Evolutionary conservation across 2,888 invertebrate species (phyloP).

Genomic region (Chrysolina haemoptera): DNA sequence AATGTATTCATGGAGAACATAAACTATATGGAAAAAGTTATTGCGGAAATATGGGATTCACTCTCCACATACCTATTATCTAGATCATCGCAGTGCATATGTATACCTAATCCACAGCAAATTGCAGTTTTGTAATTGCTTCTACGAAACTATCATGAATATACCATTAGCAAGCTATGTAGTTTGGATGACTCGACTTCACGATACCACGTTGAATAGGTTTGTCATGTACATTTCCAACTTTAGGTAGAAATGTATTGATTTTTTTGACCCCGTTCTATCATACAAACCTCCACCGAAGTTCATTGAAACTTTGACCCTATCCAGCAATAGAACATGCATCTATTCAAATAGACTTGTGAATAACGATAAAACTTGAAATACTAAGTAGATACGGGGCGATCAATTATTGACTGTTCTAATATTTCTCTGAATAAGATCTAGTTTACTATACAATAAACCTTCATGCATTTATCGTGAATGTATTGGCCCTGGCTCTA

Average conservation of each 20-base stretch:
- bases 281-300: not conserved
- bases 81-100: too few species aligned
- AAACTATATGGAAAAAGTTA: too few species aligned
- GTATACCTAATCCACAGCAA: too few species aligned
- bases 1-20: too few species aligned
- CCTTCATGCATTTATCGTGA: not conserved
- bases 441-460: not conserved
- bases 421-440: not conserved
- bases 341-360: slow-evolving; percentile 3
- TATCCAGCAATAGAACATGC: not conserved
- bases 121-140: too few species aligned
- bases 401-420: not conserved
- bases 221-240: slow-evolving; percentile 2
- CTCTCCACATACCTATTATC: too few species aligned
- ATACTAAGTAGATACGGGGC: not conserved
- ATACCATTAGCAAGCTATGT: too few species aligned
- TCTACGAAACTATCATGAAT: too few species aligned
- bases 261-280: not conserved
- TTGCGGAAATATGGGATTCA: too few species aligned
- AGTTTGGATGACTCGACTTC: not conserved
- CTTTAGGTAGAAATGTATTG: slow-evolving; percentile 11
- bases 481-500: not conserved
- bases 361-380: not conserved
- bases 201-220: slow-evolving; percentile 5
- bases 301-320: not conserved